Base-by-base conservation (phyloP, 2,113 vertebrate genomes). In the Coregonus clupeaformis region DNA sequence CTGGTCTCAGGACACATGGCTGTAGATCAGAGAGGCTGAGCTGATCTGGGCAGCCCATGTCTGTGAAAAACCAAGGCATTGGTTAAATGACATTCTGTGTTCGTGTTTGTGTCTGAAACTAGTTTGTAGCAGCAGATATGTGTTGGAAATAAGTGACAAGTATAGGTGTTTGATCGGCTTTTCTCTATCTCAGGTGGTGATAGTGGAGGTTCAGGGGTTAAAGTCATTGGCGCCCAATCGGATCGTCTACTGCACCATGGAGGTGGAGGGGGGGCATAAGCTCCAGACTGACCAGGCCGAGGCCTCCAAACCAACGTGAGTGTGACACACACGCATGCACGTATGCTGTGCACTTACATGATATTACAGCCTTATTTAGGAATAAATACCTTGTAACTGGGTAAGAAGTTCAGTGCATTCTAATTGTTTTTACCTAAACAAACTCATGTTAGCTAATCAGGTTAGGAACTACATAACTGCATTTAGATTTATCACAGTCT, bases 221-320 rank as follows among this genome's bases (percentile, higher is more conserved):
- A 98, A 95, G 90, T 99, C 98, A 0, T 89, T 99, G 82, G 96
- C 98, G 69, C 95, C 97, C n/a, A 99, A 98, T 88, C 95, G 98
- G 72, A 98, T 99, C 1, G 98, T 99, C 0, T 99, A 99, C 85
- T 99, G 98, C 84, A 99, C 98, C 3, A 99, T 99, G 98, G 98
- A 99, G 80, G 98, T 99, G 0, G 98, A 99, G 87, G 98, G 98
- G 5, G 98, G 98, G 59, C 97, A 98, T 86, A 99, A 99, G 18
- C 94, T 99, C 13, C 98, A 99, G 86, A 99, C 98, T 0, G 98
- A 99, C 89, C 97, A 99, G 85, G 98, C 98, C 0, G 98, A 99
- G 84, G 98, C 98, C 24, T 99, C 98, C 0, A 99, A 99, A 82
- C 97, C 98, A 74, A 98, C 93, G 98, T 98, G 89, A 94, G 95